A percentile compares a stretch with the other conserved stretches of the same genome.
Conservation (phyloP, 2,888 invertebrate genomes). For the Metacarcinus magister region DNA sequence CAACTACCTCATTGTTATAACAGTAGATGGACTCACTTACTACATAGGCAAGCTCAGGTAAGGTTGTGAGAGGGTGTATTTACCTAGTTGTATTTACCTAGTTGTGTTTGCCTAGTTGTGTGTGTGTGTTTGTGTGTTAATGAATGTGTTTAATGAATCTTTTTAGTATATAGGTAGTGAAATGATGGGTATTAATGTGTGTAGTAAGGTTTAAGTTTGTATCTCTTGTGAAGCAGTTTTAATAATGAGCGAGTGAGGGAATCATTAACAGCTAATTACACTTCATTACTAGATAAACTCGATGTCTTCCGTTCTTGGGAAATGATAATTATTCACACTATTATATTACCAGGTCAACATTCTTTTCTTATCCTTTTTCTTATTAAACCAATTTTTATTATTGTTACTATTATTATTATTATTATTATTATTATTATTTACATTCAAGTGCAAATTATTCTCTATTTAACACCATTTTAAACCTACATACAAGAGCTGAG, state of each 20-base stretch:
- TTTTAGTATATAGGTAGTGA: no score
- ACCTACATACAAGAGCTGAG: background rate
- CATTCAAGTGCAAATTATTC: no score
- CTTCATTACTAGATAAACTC: background rate
- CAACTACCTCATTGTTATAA: conserved; percentile 67
- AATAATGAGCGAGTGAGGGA: background rate
- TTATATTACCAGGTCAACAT: background rate
- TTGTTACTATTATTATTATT: no score
- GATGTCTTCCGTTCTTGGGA: background rate
- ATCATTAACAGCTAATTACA: background rate
- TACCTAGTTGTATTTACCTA: background rate
- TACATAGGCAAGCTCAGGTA: conserved; percentile 72
- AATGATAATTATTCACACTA: background rate
- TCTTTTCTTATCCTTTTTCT: background rate
- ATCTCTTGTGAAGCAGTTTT: background rate
- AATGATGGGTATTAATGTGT: no score
- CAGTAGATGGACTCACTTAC: conserved; percentile 62
- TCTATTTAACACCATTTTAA: background rate
- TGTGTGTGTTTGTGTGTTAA: conserved; percentile 59
- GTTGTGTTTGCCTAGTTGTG: background rate
- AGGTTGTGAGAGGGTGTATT: background rate
- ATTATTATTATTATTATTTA: no score
- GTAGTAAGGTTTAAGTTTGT: no score
- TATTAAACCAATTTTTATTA: no score
- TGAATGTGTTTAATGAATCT: no score